Conservation (phyloP, 1,140 invertebrate genomes). For the Pachypeltis micranthus region DNA sequence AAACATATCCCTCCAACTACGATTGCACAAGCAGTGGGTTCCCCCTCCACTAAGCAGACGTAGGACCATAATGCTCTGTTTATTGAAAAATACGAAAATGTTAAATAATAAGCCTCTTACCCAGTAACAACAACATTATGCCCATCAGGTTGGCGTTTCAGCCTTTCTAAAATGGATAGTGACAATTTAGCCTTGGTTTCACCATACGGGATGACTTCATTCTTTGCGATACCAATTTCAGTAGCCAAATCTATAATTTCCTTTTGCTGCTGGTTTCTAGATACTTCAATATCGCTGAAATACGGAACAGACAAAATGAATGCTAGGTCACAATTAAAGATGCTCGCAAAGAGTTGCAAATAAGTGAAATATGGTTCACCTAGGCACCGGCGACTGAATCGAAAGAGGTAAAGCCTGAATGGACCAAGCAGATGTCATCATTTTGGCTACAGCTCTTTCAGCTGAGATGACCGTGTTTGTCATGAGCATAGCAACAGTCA, state of each 20-base stretch:
- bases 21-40: no score
- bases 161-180: slow-evolving; percentile 64
- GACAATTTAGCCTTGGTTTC: slow-evolving; percentile 92
- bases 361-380: slow-evolving; percentile 34
- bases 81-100: no score
- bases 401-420: slow-evolving; percentile 47
- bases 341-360: background rate
- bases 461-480: slow-evolving; percentile 86
- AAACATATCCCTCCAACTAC: no score
- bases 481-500: slow-evolving; percentile 98
- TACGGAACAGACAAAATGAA: no score
- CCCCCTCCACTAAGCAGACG: no score
- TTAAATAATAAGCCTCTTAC: no score
- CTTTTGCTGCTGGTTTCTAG: slow-evolving; percentile 77
- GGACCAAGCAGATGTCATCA: slow-evolving; percentile 48
- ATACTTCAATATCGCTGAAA: slow-evolving; percentile 76
- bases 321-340: background rate
- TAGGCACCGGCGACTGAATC: slow-evolving; percentile 54
- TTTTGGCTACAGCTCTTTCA: slow-evolving; percentile 42
- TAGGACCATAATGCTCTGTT: no score
- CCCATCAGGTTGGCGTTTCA: slow-evolving; percentile 57
- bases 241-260: slow-evolving; percentile 60
- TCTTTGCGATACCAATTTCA: slow-evolving; percentile 71
- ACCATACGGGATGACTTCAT: slow-evolving; percentile 84
- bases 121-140: slow-evolving; percentile 93